phyloP scores from a whole-genome alignment of 2,113 vertebrate species.

The Zosterops lateralis region DNA sequence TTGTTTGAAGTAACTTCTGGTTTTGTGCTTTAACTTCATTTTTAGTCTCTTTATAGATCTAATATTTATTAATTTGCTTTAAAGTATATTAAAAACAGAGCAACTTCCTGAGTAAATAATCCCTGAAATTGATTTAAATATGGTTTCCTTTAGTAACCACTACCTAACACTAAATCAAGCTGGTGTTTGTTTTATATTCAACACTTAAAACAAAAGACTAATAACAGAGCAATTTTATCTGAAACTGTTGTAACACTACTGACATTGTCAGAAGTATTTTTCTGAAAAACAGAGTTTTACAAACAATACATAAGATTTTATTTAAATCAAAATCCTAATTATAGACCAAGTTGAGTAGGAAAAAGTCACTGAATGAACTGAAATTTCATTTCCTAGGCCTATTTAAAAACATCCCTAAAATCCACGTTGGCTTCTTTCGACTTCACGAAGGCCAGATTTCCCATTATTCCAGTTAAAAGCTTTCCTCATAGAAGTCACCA shows the following conservation, averaged over 20 bases:
- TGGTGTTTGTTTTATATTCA: neutral
- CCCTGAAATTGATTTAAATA: neutral
- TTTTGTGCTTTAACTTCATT: neutral
- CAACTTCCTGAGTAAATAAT: neutral
- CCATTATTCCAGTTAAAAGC: neutral
- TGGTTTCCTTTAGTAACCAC: neutral
- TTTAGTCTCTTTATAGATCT: neutral
- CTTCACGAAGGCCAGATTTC: neutral
- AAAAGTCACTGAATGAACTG: neutral
- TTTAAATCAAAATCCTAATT: neutral
- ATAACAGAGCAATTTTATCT: neutral
- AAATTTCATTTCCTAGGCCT: neutral
- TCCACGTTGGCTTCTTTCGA: neutral
- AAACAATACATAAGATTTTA: neutral
- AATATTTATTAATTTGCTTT: neutral
- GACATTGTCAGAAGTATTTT: neutral
- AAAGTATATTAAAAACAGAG: neutral
- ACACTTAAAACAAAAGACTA: neutral
- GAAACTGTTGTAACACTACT: neutral
- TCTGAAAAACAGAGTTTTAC: neutral
- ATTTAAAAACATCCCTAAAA: neutral
- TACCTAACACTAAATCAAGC: neutral
- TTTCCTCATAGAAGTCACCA: neutral
- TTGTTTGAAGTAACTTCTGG: neutral
- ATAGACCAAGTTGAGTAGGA: neutral